These are phyloP conservation scores for Chesias legatella DNA, from an alignment of 2,888 invertebrate species.

Conservation along the genomic window DNA sequence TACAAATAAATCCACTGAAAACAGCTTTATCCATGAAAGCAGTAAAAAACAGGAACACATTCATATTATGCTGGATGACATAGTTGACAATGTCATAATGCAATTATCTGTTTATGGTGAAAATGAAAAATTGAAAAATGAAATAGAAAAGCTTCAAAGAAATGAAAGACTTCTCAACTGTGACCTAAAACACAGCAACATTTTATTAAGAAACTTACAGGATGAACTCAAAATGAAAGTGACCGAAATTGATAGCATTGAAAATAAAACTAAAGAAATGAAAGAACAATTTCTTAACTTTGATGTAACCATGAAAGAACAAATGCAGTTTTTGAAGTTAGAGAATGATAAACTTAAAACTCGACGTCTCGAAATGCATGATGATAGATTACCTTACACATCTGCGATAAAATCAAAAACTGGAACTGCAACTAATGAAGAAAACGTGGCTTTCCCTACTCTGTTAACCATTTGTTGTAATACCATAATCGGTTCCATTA, in stretches of 20 bases:
- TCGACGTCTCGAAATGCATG: constrained; percentile 20
- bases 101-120: constrained; percentile 32
- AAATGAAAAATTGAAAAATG: constrained; percentile 29
- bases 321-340: constrained; percentile 41
- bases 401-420: constrained; percentile 1
- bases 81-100: constrained; percentile 33
- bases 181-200: constrained; percentile 39
- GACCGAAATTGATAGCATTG: constrained; percentile 45
- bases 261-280: constrained; percentile 45
- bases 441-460: constrained; percentile 49
- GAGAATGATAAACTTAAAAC: constrained; percentile 50
- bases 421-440: constrained; percentile 18
- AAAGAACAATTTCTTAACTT: constrained; percentile 45
- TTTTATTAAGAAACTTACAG: constrained; percentile 42
- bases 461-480: constrained; percentile 60
- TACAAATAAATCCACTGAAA: constrained; percentile 5
- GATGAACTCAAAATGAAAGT: constrained; percentile 47
- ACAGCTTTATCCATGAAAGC: constrained; percentile 13
- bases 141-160: constrained; percentile 12
- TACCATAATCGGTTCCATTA: constrained; percentile 48
- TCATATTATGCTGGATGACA: constrained; percentile 42
- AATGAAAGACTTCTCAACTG: constrained; percentile 17
- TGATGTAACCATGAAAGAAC: constrained; percentile 43
- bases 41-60: constrained; percentile 37
- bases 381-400: not conserved